Percentiles rank a stretch among this genome's conserved stretches.
Evolutionary conservation across 1,140 invertebrate genomes (phyloP).

Genomic region (Trypoxylus dichotomus): DNA sequence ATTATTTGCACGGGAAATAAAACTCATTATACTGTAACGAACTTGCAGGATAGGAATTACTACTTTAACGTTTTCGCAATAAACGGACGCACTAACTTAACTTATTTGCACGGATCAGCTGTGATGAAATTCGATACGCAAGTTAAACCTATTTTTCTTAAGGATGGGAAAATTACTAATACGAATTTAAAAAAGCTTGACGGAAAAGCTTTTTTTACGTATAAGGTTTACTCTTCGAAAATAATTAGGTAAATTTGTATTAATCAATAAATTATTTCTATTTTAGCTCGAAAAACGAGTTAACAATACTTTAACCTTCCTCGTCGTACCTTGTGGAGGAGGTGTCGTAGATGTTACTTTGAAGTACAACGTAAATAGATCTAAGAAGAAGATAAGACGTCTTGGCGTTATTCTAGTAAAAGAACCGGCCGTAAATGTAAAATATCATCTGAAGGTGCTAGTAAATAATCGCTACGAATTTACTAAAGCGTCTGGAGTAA

Average conservation of each 20-base stretch:
- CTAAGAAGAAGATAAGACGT: conserved; percentile 45
- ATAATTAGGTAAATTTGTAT: conserved; percentile 1
- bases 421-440: conserved; percentile 42
- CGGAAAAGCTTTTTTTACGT: conserved; percentile 51
- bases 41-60: conserved; percentile 56
- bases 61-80: conserved; percentile 56
- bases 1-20: conserved; percentile 59
- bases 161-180: conserved; percentile 49
- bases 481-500: conserved; percentile 47
- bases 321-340: conserved; percentile 56
- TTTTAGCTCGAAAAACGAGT: conserved; percentile 44
- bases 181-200: conserved; percentile 51
- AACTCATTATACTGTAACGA: conserved; percentile 60
- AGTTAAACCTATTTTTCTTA: conserved; percentile 46
- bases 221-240: conserved; percentile 46
- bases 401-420: conserved; percentile 48
- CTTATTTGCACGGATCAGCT: conserved; percentile 51
- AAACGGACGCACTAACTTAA: conserved; percentile 54
- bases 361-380: conserved; percentile 40
- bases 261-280: background rate
- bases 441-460: conserved; percentile 49
- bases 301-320: conserved; percentile 48
- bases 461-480: conserved; percentile 48
- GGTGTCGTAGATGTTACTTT: conserved; percentile 48
- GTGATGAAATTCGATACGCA: conserved; percentile 47